These are phyloP conservation scores for Synanceia verrucosa DNA, from an alignment of 2,797 vertebrate genomes.

Conservation along the genomic window DNA sequence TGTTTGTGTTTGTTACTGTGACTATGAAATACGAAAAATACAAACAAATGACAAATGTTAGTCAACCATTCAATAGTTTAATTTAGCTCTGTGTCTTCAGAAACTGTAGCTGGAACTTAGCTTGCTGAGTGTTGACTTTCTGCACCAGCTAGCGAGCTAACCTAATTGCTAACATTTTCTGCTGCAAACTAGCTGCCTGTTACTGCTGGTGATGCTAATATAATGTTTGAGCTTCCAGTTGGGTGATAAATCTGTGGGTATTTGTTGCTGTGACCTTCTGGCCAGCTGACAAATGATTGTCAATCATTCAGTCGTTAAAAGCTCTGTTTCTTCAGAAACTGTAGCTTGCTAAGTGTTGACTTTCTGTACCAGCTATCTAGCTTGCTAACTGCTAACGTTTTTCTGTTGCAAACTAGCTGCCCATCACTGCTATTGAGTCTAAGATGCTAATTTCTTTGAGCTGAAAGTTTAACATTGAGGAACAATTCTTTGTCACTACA, in stretches of 20 bases:
- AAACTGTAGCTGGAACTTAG: neutral
- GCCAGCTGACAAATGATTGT: neutral
- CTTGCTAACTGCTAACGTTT: neutral
- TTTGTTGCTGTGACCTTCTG: neutral
- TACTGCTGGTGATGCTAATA: neutral
- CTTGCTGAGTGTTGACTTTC: neutral
- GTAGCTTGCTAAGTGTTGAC: neutral
- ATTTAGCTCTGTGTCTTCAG: neutral
- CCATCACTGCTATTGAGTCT: neutral
- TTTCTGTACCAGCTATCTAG: neutral
- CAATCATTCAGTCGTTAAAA: neutral
- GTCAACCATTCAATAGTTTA: neutral
- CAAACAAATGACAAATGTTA: neutral
- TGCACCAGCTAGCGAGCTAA: neutral
- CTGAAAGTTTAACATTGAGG: neutral
- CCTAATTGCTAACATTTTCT: neutral
- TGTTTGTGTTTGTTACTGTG: neutral
- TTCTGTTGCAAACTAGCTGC: neutral
- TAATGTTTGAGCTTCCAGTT: neutral
- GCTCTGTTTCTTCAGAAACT: neutral
- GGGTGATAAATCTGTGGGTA: neutral
- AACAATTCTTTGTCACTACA: neutral
- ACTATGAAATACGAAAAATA: no score
- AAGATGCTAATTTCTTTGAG: constrained; percentile 3
- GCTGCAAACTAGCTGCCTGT: neutral